Percentiles rank a stretch among this genome's conserved stretches.
Evolutionary conservation across 2,888 invertebrate species (phyloP).

Genomic region (Ischnura elegans): DNA sequence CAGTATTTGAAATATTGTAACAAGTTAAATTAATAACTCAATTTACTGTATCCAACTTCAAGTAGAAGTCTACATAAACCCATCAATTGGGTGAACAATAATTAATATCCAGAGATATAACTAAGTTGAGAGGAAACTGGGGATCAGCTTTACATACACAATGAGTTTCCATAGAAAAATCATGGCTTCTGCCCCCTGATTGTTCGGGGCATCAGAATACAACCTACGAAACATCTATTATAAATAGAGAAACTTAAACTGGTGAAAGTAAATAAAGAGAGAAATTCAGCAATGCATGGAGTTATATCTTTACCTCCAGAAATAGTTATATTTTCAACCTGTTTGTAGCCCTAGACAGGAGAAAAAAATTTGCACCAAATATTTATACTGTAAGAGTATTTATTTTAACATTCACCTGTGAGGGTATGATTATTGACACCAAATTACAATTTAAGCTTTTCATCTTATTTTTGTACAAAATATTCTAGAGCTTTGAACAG

Average conservation of each 20-base stretch:
- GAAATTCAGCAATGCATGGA: background rate
- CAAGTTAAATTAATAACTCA: background rate
- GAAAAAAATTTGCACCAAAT: constrained; percentile 18
- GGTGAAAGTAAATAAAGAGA: background rate
- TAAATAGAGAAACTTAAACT: background rate
- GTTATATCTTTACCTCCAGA: too few relatives aligned
- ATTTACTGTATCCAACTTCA: background rate
- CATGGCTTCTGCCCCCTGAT: background rate
- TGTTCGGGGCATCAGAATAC: background rate
- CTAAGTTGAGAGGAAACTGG: background rate
- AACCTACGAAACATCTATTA: background rate
- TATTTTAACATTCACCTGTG: constrained; percentile 72
- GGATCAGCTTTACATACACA: background rate
- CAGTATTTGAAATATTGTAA: background rate
- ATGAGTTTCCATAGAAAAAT: background rate
- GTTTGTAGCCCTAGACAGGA: background rate
- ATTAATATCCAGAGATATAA: background rate
- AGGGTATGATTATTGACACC: constrained; percentile 72
- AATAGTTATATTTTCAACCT: background rate
- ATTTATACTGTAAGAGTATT: constrained; percentile 72
- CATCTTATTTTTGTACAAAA: constrained; percentile 72
- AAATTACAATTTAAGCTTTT: constrained; percentile 72
- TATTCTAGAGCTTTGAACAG: constrained; percentile 71
- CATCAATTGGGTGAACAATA: background rate
- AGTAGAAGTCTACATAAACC: background rate